Base-by-base conservation (phyloP, 2,797 vertebrate species). In the Centropyge bicolor region DNA sequence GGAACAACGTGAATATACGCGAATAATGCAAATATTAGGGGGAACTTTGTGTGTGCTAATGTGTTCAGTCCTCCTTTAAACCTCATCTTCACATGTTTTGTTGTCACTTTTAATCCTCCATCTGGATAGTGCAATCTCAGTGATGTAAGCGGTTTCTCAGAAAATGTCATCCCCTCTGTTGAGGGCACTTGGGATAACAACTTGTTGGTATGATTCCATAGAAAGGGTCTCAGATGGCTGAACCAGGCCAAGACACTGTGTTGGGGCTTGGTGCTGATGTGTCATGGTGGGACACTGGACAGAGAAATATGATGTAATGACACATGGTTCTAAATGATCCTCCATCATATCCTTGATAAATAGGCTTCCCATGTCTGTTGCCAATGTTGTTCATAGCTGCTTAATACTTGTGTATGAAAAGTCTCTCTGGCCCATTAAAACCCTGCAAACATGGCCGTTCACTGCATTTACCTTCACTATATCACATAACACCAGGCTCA, bases 61-160 rank as follows among this genome's bases (percentile, higher is more conserved):
- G 27, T 31, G 27, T 31, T 31, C 16, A 27, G 11, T 22, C 36
- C n/a, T 68, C 17, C 3, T 70, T 41, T 62, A 31, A 31, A 31
- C 4, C 36, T 35, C 40, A 1, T 16, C 43, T 63, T 82, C 59
- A 38, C 22, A 17, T 8, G 45, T 14, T 19, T n/a, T 60, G 70
- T 69, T 80, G 63, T 76, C 64, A 56, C 43, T 68, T 65, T 31
- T 76, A 80, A 76, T 76, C 54, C 52, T 69, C 41, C n/a, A 48
- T 70, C 35, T 82, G 71, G 51, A 78, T 70, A 54, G 55, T 55
- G 46, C 24, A 4, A 8, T 66, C 35, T 76, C 43, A 63, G n/a
- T 76, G 69, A 76, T 62, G 41, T 76, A 79, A 76, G 66, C 70
- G 49, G 19, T 45, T 74, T 69, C 43, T 51, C 64, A 60, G 65